phyloP scores from a whole-genome alignment of 2,888 invertebrate species.

The Notodonta dromedarius region DNA sequence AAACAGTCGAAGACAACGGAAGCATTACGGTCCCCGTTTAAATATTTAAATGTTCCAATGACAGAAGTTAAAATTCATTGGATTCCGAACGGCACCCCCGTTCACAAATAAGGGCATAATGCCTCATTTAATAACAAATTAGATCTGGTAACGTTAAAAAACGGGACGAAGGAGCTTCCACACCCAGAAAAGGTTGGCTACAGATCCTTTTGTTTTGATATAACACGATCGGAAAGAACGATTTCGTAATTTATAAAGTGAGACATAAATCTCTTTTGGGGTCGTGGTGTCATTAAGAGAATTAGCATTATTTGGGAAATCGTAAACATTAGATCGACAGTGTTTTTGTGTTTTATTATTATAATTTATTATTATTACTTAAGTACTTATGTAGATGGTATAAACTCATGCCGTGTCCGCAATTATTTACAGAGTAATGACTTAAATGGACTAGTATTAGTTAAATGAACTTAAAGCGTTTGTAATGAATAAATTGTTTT shows the following conservation, averaged over 20 bases:
- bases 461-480: too few relatives aligned
- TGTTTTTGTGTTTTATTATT: too few relatives aligned
- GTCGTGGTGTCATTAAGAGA: conserved; percentile 3
- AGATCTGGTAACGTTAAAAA: conserved; percentile 67
- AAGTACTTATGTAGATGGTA: too few relatives aligned
- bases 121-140: conserved; percentile 82
- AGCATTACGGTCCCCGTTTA: conserved; percentile 60
- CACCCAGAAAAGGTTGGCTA: conserved; percentile 27
- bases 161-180: conserved; percentile 35
- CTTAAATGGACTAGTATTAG: too few relatives aligned
- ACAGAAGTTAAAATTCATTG: conserved; percentile 75
- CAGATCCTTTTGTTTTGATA: conserved; percentile 48
- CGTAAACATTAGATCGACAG: neutral
- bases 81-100: conserved; percentile 68
- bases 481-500: too few relatives aligned
- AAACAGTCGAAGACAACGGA: conserved; percentile 46
- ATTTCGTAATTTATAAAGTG: conserved; percentile 41
- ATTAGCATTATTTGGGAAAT: neutral
- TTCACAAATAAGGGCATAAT: conserved; percentile 69
- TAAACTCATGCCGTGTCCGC: too few relatives aligned
- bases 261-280: conserved; percentile 33
- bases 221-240: conserved; percentile 35
- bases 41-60: conserved; percentile 70
- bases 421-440: too few relatives aligned
- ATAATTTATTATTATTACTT: too few relatives aligned